Base-by-base conservation (phyloP, 1,140 invertebrate genomes). In the Asbolus verrucosus region DNA sequence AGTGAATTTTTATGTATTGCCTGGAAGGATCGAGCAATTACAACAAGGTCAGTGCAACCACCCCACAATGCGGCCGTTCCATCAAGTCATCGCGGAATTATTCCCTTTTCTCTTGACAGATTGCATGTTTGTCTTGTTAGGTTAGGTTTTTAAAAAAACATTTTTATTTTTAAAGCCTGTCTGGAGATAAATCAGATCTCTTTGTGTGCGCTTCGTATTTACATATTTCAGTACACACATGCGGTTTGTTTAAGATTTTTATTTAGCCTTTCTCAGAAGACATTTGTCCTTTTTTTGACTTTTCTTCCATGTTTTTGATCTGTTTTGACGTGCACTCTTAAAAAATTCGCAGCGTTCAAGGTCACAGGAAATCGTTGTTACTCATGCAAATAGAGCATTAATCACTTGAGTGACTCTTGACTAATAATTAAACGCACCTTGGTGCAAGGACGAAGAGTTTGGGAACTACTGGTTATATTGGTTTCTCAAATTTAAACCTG, bases 1-100 rank as follows among this genome's bases (percentile, higher is more conserved):
- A 54, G 46, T 54, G 43, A 30, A 38, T 65, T 38, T 70, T 39
- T 60, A 74, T 74, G 73, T 74, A 72, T 69, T 74, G 73, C 46
- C 36, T 72, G 59, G 68, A 74, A 39, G 66, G 31, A 18, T 27
- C 63, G 9, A 70, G 67, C 18, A 39, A 66, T 61, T 74, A 69
- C 43, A 54, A 66, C 38, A 74, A 74, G 70, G 73, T 72, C 30
- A 59, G 65, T 67, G n/a, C 11, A n/a, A n/a, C n/a, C n/a, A n/a
- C n/a, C n/a, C n/a, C n/a, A n/a, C n/a, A n/a, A n/a, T n/a, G n/a
- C n/a, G n/a, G n/a, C n/a, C n/a, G n/a, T n/a, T n/a, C n/a, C n/a
- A n/a, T n/a, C n/a, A 21, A 8, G 19, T 41, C 1, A 6, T 15
- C 4, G n/a, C n/a, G n/a, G n/a, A 9, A 9, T 33, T 67, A 54